phyloP scores from a whole-genome alignment of 2,113 vertebrate species.

The Numenius arquata region DNA sequence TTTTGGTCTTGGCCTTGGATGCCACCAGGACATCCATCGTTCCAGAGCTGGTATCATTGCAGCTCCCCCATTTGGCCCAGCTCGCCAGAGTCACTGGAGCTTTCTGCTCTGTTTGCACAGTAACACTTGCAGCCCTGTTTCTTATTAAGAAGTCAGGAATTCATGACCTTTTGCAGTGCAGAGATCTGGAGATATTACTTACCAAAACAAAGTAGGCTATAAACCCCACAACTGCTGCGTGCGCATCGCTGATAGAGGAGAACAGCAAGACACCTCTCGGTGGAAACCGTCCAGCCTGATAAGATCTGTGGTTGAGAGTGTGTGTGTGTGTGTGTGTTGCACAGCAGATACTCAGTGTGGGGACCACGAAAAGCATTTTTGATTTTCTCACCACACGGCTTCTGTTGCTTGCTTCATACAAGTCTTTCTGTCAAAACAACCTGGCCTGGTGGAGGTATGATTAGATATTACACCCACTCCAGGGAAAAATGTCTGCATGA shows the following conservation, averaged over 20 bases:
- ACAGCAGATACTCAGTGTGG: background rate
- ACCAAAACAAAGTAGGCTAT: conserved; percentile 14
- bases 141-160: background rate
- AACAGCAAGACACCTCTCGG: background rate
- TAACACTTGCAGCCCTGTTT: background rate
- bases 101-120: background rate
- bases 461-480: background rate
- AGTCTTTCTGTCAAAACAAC: conserved; percentile 14
- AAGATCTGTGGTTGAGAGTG: conserved; percentile 39
- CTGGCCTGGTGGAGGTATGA: background rate
- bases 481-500: background rate
- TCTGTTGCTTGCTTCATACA: background rate
- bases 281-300: background rate
- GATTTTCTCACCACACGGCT: background rate
- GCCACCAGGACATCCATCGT: background rate
- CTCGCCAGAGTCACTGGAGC: rapidly evolving
- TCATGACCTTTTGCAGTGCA: conserved; percentile 14
- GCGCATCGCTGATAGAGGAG: background rate
- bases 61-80: background rate
- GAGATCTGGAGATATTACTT: conserved; percentile 42
- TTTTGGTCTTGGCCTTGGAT: background rate
- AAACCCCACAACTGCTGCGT: background rate
- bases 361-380: background rate
- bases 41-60: background rate
- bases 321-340: background rate